These are phyloP conservation scores for Dunckerocampus dactyliophorus DNA, from an alignment of 2,113 vertebrate genomes.

Conservation along the genomic window DNA sequence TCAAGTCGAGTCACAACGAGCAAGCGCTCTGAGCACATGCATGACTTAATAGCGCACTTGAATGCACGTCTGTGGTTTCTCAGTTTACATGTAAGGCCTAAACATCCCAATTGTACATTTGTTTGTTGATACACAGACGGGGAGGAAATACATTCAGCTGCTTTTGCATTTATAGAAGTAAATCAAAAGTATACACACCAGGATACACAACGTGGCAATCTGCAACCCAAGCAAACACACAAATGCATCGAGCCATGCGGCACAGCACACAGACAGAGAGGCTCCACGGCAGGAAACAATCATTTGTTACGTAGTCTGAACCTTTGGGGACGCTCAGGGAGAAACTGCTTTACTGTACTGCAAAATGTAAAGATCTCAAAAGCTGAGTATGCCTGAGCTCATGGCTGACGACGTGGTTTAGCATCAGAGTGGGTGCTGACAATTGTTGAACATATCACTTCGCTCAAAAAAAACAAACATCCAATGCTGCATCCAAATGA, in stretches of 20 bases:
- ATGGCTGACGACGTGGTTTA: too few species aligned
- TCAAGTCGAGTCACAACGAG: slow-evolving; percentile 13
- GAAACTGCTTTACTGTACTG: background rate
- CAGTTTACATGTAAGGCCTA: slow-evolving; percentile 47
- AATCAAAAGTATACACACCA: background rate
- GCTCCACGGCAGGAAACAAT: slow-evolving; percentile 39
- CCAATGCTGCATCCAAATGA: background rate
- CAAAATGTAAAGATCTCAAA: too few species aligned
- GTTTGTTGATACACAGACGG: slow-evolving; percentile 11
- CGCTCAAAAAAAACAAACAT: background rate
- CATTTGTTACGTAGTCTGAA: slow-evolving; percentile 39
- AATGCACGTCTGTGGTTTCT: slow-evolving; percentile 41
- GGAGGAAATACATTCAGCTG: background rate
- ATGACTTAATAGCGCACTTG: slow-evolving; percentile 46
- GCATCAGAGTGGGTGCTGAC: too few species aligned
- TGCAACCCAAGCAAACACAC: slow-evolving; percentile 23
- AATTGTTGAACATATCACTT: too few species aligned
- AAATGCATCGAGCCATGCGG: slow-evolving; percentile 6
- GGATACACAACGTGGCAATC: slow-evolving; percentile 18
- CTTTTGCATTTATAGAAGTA: slow-evolving; percentile 22
- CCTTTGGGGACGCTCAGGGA: slow-evolving; percentile 31
- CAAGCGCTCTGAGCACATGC: slow-evolving; percentile 12
- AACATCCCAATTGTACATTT: slow-evolving; percentile 31
- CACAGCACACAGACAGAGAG: slow-evolving; percentile 24
- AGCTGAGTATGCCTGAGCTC: too few species aligned